These are phyloP conservation scores for Drosophila pachea DNA, from an alignment of 1,140 invertebrate genomes.

Conservation along the genomic window DNA sequence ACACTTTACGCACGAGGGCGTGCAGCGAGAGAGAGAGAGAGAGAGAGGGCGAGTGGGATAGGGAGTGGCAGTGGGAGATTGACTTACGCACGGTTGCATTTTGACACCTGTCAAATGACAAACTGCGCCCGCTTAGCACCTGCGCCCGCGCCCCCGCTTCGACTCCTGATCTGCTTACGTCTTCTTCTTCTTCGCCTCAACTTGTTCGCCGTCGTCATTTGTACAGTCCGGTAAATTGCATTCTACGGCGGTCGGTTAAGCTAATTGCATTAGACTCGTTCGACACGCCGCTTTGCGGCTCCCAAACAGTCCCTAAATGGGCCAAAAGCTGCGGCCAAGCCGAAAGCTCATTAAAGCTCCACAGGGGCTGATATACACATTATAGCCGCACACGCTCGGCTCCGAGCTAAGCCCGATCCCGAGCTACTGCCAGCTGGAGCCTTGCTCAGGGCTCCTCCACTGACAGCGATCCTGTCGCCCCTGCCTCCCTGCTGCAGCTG, in stretches of 20 bases:
- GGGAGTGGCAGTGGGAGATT: neutral
- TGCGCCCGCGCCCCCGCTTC: neutral
- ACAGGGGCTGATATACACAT: too few species aligned
- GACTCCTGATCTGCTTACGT: conserved; percentile 3
- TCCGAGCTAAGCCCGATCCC: too few species aligned
- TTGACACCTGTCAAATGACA: conserved; percentile 36
- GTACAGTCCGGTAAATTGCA: conserved; percentile 51
- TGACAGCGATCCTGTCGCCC: too few species aligned
- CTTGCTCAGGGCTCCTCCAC: too few species aligned
- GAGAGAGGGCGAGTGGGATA: neutral
- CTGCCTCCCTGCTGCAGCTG: too few species aligned
- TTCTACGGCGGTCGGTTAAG: conserved; percentile 42
- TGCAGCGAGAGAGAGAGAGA: neutral
- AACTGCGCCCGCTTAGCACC: conserved; percentile 22
- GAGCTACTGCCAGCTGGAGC: too few species aligned
- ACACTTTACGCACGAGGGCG: conserved; percentile 46
- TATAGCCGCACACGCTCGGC: too few species aligned
- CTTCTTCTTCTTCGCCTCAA: conserved; percentile 40
- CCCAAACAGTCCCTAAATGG: conserved; percentile 20
- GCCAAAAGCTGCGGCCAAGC: neutral
- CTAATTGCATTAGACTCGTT: conserved; percentile 59
- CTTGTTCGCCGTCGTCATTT: conserved; percentile 13
- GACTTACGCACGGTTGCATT: conserved; percentile 51
- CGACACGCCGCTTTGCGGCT: conserved; percentile 40
- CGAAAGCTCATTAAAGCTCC: conserved; percentile 1